Percentiles rank a stretch among this genome's conserved stretches.
Evolutionary conservation across 2,888 invertebrate species (phyloP).

Genomic region (Trissolcus japonicus): DNA sequence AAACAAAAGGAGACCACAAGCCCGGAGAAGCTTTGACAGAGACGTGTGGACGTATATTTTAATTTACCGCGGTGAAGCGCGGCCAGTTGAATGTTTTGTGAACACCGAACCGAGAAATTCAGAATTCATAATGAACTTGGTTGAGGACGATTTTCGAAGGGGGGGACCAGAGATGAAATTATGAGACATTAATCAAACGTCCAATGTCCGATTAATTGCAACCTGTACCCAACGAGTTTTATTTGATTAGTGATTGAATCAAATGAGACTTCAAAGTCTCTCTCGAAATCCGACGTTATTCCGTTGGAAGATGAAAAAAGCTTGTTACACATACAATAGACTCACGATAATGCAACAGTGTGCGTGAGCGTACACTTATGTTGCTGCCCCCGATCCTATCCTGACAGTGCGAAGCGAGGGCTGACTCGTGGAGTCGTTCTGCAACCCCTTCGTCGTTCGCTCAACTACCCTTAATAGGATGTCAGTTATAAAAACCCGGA

Average conservation of each 20-base stretch:
- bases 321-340: slow-evolving; percentile 57
- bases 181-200: too few species aligned
- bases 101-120: too few species aligned
- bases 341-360: slow-evolving; percentile 29
- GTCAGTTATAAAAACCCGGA: slow-evolving; percentile 55
- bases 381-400: slow-evolving; percentile 20
- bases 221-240: neutral
- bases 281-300: slow-evolving; percentile 40
- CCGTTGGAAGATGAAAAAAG: slow-evolving; percentile 49
- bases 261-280: slow-evolving; percentile 54
- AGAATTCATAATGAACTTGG: too few species aligned
- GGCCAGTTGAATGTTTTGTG: too few species aligned
- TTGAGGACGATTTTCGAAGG: too few species aligned
- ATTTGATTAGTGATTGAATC: slow-evolving; percentile 48
- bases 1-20: slow-evolving; percentile 16
- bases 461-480: slow-evolving; percentile 55
- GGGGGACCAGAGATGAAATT: too few species aligned
- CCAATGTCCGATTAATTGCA: neutral
- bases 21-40: too few species aligned
- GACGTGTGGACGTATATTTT: too few species aligned
- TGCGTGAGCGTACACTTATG: slow-evolving; percentile 35
- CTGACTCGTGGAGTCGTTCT: slow-evolving; percentile 45
- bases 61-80: too few species aligned
- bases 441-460: slow-evolving; percentile 53
- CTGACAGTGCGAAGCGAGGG: slow-evolving; percentile 56